Evolutionary conservation across 2,888 invertebrate genomes (phyloP).

Genomic region (Sabatieria punctata): DNA sequence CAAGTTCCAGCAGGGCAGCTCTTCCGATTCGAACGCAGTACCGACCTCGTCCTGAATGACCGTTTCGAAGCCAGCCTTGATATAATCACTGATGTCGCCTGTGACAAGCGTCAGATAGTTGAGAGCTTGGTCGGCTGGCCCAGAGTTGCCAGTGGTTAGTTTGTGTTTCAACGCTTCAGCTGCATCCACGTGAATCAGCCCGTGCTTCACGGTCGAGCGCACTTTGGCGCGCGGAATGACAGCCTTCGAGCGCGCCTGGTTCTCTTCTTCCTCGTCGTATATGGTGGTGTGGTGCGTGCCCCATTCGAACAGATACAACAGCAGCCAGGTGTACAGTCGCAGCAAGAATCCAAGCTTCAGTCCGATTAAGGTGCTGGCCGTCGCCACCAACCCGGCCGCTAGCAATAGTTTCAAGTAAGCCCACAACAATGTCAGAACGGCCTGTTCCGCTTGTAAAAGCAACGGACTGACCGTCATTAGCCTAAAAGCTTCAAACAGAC

Average conservation of each 20-base stretch:
- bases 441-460: no score
- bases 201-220: background rate
- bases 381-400: no score
- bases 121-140: no score
- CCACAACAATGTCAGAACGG: no score
- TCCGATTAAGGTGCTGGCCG: background rate
- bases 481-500: no score
- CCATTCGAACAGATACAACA: background rate
- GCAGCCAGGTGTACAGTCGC: background rate
- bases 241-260: background rate
- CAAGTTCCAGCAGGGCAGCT: slow-evolving; percentile 27
- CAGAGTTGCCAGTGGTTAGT: background rate
- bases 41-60: background rate
- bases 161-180: background rate
- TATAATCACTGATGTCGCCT: background rate
- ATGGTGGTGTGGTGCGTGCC: background rate
- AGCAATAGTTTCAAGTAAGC: no score
- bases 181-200: background rate
- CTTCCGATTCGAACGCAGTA: background rate
- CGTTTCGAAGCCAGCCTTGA: slow-evolving; percentile 4
- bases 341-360: background rate
- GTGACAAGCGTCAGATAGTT: background rate
- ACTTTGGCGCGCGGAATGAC: background rate
- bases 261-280: background rate
- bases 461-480: no score